Percentiles rank a stretch among this genome's conserved stretches.
Conservation (phyloP, 2,113 vertebrate genomes). For the Forbesichthys papilliferus region DNA sequence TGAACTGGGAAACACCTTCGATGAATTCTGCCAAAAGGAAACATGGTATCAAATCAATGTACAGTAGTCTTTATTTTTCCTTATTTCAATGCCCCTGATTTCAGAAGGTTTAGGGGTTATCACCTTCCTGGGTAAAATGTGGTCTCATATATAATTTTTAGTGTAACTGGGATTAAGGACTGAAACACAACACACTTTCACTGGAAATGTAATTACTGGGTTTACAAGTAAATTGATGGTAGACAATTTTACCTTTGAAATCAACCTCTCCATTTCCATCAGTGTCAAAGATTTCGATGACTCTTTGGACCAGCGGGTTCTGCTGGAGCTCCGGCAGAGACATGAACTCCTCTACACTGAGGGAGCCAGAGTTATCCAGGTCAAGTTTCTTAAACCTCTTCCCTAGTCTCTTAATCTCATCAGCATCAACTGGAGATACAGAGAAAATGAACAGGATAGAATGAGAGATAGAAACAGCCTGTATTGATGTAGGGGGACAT, state of each 20-base stretch:
- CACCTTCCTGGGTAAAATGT: too few species aligned
- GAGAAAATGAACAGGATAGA: background rate
- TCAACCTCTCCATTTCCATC: constrained; percentile 97
- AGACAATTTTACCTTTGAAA: constrained; percentile 87
- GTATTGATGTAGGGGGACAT: too few species aligned
- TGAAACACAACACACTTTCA: too few species aligned
- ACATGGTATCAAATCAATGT: too few species aligned
- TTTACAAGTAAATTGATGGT: background rate
- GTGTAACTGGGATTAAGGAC: too few species aligned
- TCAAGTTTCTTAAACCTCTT: constrained; percentile 96
- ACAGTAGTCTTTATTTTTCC: too few species aligned
- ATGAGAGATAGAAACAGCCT: background rate
- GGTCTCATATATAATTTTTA: too few species aligned
- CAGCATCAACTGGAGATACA: constrained; percentile 86
- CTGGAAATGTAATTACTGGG: background rate
- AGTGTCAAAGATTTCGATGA: constrained; percentile 97
- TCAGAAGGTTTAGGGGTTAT: too few species aligned
- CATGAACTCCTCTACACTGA: constrained; percentile 97
- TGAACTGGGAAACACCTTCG: constrained; percentile 92
- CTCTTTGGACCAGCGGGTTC: constrained; percentile 92
- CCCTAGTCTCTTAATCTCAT: constrained; percentile 96
- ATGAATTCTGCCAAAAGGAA: constrained; percentile 82
- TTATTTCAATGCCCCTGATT: too few species aligned
- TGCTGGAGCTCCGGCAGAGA: constrained; percentile 93
- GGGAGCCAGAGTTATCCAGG: constrained; percentile 93